A percentile compares a stretch with the other conserved stretches of the same genome.
phyloP scores from a whole-genome alignment of 2,888 invertebrate species.

The Pterobdella sp. region DNA sequence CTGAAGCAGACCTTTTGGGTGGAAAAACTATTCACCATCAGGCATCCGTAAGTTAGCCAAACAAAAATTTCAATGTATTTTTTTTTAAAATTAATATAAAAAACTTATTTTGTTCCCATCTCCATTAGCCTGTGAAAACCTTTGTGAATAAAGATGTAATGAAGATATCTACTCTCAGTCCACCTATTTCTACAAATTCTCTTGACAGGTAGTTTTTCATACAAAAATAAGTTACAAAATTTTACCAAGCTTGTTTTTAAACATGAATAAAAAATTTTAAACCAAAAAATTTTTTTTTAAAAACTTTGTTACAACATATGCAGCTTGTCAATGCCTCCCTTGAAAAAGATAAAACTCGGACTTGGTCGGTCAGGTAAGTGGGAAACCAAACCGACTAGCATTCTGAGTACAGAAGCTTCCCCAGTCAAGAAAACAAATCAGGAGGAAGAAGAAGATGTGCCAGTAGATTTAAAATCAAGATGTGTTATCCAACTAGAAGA shows the following conservation, averaged over 20 bases:
- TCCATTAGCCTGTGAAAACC: too few species aligned
- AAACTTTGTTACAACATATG: not conserved
- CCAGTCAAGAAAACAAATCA: not conserved
- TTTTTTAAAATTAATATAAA: not conserved
- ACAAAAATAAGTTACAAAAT: too few species aligned
- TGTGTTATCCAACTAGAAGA: constrained; percentile 25
- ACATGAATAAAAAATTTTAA: too few species aligned
- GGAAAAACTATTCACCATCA: constrained; percentile 27
- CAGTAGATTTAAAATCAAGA: constrained; percentile 22
- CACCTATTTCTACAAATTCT: too few species aligned
- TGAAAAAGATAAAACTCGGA: constrained; percentile 31
- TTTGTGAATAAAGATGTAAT: too few species aligned
- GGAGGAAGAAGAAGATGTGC: constrained; percentile 3
- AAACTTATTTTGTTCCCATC: too few species aligned
- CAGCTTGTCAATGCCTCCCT: constrained; percentile 9
- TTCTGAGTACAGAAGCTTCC: not conserved
- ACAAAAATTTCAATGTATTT: constrained; percentile 9
- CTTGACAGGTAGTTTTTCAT: too few species aligned
- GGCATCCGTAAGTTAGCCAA: not conserved
- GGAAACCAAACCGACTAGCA: not conserved
- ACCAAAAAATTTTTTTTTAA: too few species aligned
- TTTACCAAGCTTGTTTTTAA: too few species aligned
- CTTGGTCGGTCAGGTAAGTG: constrained; percentile 13
- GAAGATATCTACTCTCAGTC: too few species aligned
- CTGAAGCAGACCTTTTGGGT: constrained; percentile 17